Base-by-base conservation (phyloP, 2,113 vertebrate species). In the Argyrosomus japonicus region DNA sequence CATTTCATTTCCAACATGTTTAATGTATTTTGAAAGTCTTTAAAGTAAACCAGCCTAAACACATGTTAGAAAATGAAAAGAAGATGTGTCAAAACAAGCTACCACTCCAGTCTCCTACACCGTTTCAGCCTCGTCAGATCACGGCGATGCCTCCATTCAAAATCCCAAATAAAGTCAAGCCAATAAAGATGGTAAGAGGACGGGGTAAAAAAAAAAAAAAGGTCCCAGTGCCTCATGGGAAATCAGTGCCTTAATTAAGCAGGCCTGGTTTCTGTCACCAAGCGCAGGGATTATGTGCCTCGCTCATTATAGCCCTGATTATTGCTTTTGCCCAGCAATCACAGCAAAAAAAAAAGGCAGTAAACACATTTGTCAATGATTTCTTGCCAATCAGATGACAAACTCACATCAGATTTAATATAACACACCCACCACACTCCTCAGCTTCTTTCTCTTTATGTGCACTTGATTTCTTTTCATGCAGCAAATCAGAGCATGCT, bases 241-340 rank as follows among this genome's bases (percentile, higher is more conserved):
- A 94, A 95, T 94, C 91, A 94, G 84, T 11, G 79, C 84, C 87
- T 93, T 93, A 93, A 95, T 94, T 91, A 93, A 93, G 88, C 88
- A 80, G 83, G 83, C 87, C 89, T 91, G 90, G 50, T 93, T 91
- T 90, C 90, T 91, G 91, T 89, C 91, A 92, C 87, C 85, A 68
- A 90, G 89, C 86, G 27, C 79, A 68, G 85, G 88, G 86, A 92
- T 92, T 92, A 89, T 72, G 81, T 61, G 88, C 77, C 80, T 71
- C 25, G 50, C 88, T 93, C 88, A 91, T 93, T 93, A 93, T 65
- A 75, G 83, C 81, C 78, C 86, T 91, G 91, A 93, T 93, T 92
- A 93, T 91, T 94, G 89, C 90, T 89, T 85, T 90, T 91, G 85
- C 73, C 75, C 58, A 73, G 89, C 90, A 92, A 89, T 92, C 91